phyloP scores from a whole-genome alignment of 23 tunicate species.

The Aplidium turbinatum region DNA sequence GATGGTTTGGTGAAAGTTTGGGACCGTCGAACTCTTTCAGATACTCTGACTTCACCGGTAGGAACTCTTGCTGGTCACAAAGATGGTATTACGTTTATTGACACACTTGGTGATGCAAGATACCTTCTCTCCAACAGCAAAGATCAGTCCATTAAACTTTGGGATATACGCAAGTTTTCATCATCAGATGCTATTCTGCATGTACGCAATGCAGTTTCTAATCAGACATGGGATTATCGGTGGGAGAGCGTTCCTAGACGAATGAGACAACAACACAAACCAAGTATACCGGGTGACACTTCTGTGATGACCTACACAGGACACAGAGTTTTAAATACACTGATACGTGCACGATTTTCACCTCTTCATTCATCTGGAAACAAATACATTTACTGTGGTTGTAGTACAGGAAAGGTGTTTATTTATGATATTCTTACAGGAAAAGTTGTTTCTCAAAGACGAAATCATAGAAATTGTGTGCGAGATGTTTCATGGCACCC shows the following conservation, averaged over 20 bases:
- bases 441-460: constrained; percentile 43
- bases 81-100: constrained; percentile 80
- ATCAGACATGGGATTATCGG: constrained; percentile 79
- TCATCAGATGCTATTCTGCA: constrained; percentile 41
- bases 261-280: constrained; percentile 13
- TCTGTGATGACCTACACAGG: constrained; percentile 64
- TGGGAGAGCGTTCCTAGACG: constrained; percentile 59
- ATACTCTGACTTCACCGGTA: constrained; percentile 30
- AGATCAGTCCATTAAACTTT: constrained; percentile 69
- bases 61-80: constrained; percentile 70
- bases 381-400: constrained; percentile 65
- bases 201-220: constrained; percentile 33
- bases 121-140: constrained; percentile 75
- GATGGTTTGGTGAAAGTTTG: constrained; percentile 85
- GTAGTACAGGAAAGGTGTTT: constrained; percentile 54
- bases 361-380: constrained; percentile 69
- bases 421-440: constrained; percentile 76
- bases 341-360: constrained; percentile 78
- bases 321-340: constrained; percentile 56
- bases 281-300: constrained; percentile 53
- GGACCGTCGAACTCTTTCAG: constrained; percentile 61
- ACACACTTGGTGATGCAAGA: constrained; percentile 65
- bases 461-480: constrained; percentile 53
- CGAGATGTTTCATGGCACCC: constrained; percentile 87
- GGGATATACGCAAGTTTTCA: constrained; percentile 74